Evolutionary conservation across 2,888 invertebrate genomes (phyloP), one percentile per base, ranked within the genome.

Genomic region (Cephus pulcher): DNA sequence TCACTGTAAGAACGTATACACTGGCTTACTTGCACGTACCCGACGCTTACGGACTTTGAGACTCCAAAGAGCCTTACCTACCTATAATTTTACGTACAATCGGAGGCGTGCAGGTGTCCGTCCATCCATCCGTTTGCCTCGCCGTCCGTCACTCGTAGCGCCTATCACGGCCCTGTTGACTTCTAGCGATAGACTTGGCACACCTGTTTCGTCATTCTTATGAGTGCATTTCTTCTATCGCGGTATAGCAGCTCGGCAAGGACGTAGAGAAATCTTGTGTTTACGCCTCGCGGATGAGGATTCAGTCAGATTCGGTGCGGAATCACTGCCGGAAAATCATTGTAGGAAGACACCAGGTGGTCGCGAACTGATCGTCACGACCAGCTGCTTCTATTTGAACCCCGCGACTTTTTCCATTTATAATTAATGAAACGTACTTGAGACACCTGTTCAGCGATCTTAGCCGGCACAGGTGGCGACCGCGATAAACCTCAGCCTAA

Each of bases 31-130:
- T 56, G 56, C 56, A 56, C 56, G 56, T 56, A 56, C 56, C 56
- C 56, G 32, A 71, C 71, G 71, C 33, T 34, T 32, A 34, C 11
- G 71, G 71, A 34, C 32, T 34, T 71, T 34, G 78, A 80, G 80
- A 80, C 78, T 79, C 76, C 80, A 80, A 79, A 80, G 80, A 78
- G 77, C 78, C 56, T 56, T 56, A 56, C 56, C 56, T 56, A 56
- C 23, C 56, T 56, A 56, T 76, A 87, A 88, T 88, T 86, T 88
- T 86, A 84, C 85, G 85, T 86, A 86, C 86, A 88, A 89, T 89
- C 88, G 86, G 85, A 87, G 88, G 86, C 86, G 86, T 87, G 89
- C 89, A 89, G 89, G 89, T 89, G 89, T 89, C 88, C 88, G 85
- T 83, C 81, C 86, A 83, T 86, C 82, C 84, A 85, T 87, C 82